Conservation (phyloP, 2,888 invertebrate genomes). For the Dicycla oo region DNA sequence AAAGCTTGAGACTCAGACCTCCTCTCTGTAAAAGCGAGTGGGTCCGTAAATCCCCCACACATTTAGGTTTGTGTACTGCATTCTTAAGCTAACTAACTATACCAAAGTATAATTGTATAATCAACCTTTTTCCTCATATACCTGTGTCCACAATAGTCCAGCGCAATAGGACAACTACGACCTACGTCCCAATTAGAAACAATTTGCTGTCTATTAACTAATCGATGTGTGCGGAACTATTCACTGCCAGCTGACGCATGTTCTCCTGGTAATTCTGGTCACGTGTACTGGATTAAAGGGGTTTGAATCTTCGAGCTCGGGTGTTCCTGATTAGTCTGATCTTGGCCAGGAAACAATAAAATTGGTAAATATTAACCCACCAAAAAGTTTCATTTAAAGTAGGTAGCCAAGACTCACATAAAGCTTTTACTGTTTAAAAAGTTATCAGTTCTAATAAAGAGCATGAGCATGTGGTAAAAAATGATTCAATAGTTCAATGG, state of each 20-base stretch:
- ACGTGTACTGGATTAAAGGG: conserved; percentile 49
- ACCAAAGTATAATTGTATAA: conserved; percentile 39
- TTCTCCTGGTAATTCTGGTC: conserved; percentile 52
- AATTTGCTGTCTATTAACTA: conserved; percentile 69
- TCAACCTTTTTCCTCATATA: conserved; percentile 35
- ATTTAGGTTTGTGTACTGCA: conserved; percentile 26
- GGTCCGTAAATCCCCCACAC: background rate
- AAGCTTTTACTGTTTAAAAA: no score
- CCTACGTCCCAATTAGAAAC: conserved; percentile 67
- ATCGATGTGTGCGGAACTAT: conserved; percentile 73
- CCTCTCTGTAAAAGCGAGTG: background rate
- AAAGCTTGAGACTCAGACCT: background rate
- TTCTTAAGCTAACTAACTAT: conserved; percentile 30
- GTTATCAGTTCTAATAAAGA: no score
- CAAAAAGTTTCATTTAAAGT: no score
- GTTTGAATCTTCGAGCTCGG: conserved; percentile 17
- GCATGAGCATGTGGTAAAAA: no score
- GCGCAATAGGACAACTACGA: conserved; percentile 58
- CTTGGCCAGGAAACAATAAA: background rate
- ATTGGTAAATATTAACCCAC: background rate
- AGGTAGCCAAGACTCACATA: no score
- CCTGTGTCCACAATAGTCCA: conserved; percentile 35
- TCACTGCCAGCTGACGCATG: conserved; percentile 64
- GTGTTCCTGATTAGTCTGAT: background rate
- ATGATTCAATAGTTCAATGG: background rate